A percentile compares a stretch with the other conserved stretches of the same genome.
Evolutionary conservation across 2,797 vertebrate species (phyloP).

Genomic region (Bradypodion pumilum): DNA sequence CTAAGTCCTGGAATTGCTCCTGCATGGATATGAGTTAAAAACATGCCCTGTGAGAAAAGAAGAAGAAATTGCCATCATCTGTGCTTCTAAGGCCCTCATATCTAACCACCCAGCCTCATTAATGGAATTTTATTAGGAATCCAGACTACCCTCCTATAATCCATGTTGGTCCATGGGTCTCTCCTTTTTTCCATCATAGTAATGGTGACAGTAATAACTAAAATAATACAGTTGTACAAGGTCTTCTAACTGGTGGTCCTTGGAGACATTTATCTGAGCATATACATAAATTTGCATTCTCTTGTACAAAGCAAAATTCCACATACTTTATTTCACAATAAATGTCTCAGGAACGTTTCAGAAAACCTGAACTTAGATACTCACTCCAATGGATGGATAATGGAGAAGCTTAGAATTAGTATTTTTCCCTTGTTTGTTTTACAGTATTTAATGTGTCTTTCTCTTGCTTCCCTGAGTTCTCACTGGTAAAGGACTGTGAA

Average conservation of each 20-base stretch:
- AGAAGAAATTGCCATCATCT: background rate
- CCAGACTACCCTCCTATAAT: background rate
- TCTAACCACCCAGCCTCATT: background rate
- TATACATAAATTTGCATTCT: background rate
- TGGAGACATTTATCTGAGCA: too few relatives aligned
- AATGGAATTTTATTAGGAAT: background rate
- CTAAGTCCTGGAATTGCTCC: too few relatives aligned
- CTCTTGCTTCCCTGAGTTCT: too few relatives aligned
- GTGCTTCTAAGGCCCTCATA: background rate
- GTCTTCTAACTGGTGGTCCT: background rate
- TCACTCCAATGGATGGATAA: too few relatives aligned
- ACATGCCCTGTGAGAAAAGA: fast-evolving
- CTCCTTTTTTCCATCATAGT: background rate
- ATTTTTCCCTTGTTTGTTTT: background rate
- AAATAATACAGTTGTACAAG: background rate
- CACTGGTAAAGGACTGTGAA: background rate
- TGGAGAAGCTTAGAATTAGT: background rate
- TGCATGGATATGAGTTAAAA: too few relatives aligned
- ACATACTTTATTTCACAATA: background rate
- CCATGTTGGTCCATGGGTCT: background rate
- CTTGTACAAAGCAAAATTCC: background rate
- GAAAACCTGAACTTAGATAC: background rate
- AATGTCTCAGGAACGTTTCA: background rate
- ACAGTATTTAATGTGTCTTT: background rate
- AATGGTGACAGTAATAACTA: background rate